These are phyloP conservation scores for Tricholaema leucomelas DNA, from an alignment of 2,113 vertebrate species.

Conservation along the genomic window DNA sequence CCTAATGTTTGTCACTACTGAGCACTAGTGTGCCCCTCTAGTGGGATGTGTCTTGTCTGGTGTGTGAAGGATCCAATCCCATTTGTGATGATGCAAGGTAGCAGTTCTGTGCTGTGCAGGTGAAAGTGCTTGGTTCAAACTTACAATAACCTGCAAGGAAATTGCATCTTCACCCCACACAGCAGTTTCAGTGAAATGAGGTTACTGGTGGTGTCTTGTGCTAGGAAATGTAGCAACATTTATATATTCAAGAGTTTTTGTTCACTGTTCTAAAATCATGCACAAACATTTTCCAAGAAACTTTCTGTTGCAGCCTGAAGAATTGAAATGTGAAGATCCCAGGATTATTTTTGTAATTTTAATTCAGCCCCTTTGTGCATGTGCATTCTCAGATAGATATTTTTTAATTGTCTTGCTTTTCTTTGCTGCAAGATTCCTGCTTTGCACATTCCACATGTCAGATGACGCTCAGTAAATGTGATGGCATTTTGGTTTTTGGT, in stretches of 20 bases:
- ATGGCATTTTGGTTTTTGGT: neutral
- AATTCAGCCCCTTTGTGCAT: slow-evolving; percentile 66
- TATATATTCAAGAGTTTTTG: neutral
- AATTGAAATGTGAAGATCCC: neutral
- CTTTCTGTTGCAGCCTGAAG: neutral
- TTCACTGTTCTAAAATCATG: neutral
- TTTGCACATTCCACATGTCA: neutral
- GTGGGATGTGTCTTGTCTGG: neutral
- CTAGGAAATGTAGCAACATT: neutral
- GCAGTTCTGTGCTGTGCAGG: neutral
- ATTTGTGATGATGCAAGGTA: neutral
- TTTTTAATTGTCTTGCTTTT: slow-evolving; percentile 8
- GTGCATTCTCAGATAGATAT: neutral
- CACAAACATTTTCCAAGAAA: neutral
- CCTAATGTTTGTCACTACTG: neutral
- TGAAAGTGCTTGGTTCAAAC: neutral
- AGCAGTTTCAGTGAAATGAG: neutral
- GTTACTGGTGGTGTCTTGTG: neutral
- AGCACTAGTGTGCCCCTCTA: neutral
- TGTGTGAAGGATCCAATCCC: neutral
- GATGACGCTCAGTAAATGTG: slow-evolving; percentile 12
- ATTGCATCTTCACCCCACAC: neutral
- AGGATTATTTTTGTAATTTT: neutral
- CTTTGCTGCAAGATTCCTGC: slow-evolving; percentile 8
- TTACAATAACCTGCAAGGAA: neutral